Percentiles rank a stretch among this genome's conserved stretches.
Evolutionary conservation across 2,113 vertebrate genomes (phyloP).

Genomic region (Phocoena phocoena): DNA sequence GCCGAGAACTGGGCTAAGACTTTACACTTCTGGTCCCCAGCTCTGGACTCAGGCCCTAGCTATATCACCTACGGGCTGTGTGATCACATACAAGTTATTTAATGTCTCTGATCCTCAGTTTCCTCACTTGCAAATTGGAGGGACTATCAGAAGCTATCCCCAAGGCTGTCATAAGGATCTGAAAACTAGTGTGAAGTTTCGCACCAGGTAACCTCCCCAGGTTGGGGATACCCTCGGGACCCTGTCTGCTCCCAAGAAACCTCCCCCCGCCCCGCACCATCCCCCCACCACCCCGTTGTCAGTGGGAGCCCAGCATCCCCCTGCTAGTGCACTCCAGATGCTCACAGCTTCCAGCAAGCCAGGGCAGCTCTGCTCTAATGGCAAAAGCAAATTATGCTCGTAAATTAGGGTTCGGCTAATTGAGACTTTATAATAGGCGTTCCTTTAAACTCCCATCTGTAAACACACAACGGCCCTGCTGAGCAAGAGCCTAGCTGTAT

Average conservation of each 20-base stretch:
- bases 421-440: conserved; percentile 72
- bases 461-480: conserved; percentile 72
- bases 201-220: background rate
- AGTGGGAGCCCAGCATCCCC: accelerated
- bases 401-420: conserved; percentile 80
- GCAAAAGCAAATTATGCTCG: conserved; percentile 59
- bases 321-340: background rate
- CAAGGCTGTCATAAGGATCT: background rate
- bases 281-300: accelerated
- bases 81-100: background rate
- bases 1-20: background rate
- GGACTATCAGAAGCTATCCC: background rate
- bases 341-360: background rate
- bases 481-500: conserved; percentile 57
- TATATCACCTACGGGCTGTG: background rate
- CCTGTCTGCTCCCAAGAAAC: background rate
- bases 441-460: conserved; percentile 55
- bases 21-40: background rate
- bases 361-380: background rate
- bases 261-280: accelerated
- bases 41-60: background rate
- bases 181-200: background rate
- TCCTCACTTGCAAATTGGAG: background rate
- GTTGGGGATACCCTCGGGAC: background rate
- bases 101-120: background rate